Evolutionary conservation across 2,888 invertebrate genomes (phyloP).

Genomic region (Malachius bipustulatus): DNA sequence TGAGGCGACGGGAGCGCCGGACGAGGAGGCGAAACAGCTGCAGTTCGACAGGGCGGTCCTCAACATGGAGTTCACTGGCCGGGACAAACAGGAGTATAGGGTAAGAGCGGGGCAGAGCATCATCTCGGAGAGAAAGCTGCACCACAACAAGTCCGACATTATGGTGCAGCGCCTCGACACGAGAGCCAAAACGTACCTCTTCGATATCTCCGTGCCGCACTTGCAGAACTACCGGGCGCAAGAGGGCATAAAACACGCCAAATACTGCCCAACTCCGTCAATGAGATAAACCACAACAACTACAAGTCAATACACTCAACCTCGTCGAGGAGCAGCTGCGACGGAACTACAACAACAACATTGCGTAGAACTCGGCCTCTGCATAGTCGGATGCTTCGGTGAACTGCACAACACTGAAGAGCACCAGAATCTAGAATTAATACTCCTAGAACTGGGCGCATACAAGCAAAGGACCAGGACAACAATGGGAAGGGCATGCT

Average conservation of each 20-base stretch:
- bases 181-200: not conserved
- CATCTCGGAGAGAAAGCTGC: not conserved
- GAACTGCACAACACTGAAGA: constrained; percentile 8
- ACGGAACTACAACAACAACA: constrained; percentile 4
- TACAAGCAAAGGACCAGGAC: too few relatives aligned
- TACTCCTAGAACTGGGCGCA: too few relatives aligned
- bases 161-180: not conserved
- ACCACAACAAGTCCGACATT: constrained; percentile 14
- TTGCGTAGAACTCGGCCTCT: constrained; percentile 8
- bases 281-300: not conserved
- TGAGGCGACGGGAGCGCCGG: not conserved
- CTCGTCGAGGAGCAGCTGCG: not conserved
- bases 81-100: not conserved
- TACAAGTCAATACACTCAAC: not conserved
- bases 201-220: constrained; percentile 12
- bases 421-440: too few relatives aligned
- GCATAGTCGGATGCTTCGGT: constrained; percentile 10
- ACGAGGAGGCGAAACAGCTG: not conserved
- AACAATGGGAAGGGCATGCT: too few relatives aligned
- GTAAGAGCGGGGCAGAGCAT: not conserved
- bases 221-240: constrained; percentile 6
- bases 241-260: constrained; percentile 3
- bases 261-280: constrained; percentile 1
- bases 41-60: not conserved
- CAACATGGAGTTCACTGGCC: too few relatives aligned